Conservation (phyloP, 2,113 vertebrate genomes). For the Prunella himalayana region DNA sequence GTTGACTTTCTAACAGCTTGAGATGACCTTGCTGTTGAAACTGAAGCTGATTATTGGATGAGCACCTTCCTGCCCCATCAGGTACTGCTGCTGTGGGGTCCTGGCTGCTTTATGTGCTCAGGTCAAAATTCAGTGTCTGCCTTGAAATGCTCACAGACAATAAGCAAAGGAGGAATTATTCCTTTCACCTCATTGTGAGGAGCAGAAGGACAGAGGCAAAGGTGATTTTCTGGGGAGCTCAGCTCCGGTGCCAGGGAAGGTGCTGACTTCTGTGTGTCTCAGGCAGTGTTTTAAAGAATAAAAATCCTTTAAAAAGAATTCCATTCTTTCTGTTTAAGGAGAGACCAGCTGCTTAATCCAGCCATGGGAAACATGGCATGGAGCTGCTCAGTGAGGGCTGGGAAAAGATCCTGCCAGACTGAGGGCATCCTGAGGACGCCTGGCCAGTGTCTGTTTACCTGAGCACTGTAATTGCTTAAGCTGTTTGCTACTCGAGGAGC, state of each 20-base stretch:
- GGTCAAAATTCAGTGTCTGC: neutral
- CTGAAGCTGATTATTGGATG: neutral
- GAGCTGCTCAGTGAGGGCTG: neutral
- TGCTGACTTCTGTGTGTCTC: neutral
- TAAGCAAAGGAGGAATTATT: neutral
- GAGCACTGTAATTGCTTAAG: neutral
- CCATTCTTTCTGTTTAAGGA: neutral
- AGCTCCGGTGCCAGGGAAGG: neutral
- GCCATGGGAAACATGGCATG: neutral
- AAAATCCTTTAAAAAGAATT: neutral
- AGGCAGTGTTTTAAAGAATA: neutral
- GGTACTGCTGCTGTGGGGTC: neutral
- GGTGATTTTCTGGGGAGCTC: neutral
- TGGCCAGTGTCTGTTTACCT: neutral
- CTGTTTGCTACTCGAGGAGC: neutral
- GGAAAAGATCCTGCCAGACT: neutral
- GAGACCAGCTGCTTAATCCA: neutral
- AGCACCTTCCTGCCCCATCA: neutral
- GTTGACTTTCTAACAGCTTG: neutral
- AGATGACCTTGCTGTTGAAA: neutral
- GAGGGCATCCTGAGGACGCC: neutral
- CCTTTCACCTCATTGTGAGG: neutral
- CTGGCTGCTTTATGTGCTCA: neutral
- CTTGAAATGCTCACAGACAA: neutral
- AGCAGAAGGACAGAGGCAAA: neutral